phyloP scores from a whole-genome alignment of 1,140 invertebrate species.

The Mactra quadrangularis region DNA sequence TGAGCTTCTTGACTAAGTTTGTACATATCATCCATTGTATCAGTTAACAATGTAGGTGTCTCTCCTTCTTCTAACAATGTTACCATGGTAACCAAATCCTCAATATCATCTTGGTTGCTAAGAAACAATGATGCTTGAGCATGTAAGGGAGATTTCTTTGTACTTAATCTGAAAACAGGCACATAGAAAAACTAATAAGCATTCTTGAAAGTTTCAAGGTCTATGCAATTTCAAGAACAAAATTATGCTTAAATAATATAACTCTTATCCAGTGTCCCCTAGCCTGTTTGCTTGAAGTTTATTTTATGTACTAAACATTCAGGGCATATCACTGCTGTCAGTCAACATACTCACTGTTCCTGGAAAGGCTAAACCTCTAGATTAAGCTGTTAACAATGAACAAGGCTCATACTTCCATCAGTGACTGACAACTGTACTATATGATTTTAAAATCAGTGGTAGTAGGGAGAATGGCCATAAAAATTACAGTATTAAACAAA shows the following conservation, averaged over 20 bases:
- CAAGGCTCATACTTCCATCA: too few relatives aligned
- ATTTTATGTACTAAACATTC: too few relatives aligned
- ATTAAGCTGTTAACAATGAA: too few relatives aligned
- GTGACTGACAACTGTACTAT: too few relatives aligned
- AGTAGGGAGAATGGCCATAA: too few relatives aligned
- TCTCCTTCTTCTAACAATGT: slow-evolving; percentile 80
- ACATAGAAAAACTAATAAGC: background rate
- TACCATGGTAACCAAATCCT: slow-evolving; percentile 75
- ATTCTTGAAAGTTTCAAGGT: background rate
- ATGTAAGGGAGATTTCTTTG: slow-evolving; percentile 62
- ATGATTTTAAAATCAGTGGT: too few relatives aligned
- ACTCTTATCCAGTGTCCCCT: too few relatives aligned
- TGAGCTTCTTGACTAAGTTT: slow-evolving; percentile 82
- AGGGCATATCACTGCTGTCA: too few relatives aligned
- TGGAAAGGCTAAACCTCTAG: too few relatives aligned
- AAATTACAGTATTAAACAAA: too few relatives aligned
- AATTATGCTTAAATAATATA: background rate
- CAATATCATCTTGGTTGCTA: slow-evolving; percentile 68
- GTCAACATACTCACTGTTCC: too few relatives aligned
- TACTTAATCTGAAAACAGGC: slow-evolving; percentile 32
- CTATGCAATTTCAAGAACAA: background rate
- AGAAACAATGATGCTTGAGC: slow-evolving; percentile 78
- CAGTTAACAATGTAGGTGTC: slow-evolving; percentile 77
- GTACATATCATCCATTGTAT: slow-evolving; percentile 86
- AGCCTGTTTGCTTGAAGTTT: too few relatives aligned